phyloP scores from a whole-genome alignment of 2,888 invertebrate species.

The Odontothrips loti region DNA sequence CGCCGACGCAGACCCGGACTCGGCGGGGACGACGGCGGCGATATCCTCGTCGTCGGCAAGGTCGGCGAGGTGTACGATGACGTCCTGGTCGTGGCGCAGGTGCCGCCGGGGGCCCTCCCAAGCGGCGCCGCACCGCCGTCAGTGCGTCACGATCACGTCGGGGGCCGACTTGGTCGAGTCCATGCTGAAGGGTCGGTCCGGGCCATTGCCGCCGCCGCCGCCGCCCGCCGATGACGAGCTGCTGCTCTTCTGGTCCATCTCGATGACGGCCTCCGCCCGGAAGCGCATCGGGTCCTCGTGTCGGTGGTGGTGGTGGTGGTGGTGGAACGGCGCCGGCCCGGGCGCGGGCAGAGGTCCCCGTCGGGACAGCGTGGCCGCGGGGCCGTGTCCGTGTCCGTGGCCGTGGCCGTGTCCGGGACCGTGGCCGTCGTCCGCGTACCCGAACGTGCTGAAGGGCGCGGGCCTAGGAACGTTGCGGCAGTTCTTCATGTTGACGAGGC shows the following conservation, averaged over 20 bases:
- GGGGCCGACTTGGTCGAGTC: slow-evolving; percentile 86
- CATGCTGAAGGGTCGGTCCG: slow-evolving; percentile 44
- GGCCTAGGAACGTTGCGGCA: slow-evolving; percentile 34
- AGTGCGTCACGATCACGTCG: slow-evolving; percentile 82
- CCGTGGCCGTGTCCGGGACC: slow-evolving; percentile 35
- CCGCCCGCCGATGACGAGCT: slow-evolving; percentile 35
- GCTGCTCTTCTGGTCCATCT: slow-evolving; percentile 49
- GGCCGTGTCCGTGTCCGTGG: slow-evolving; percentile 33
- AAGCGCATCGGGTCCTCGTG: slow-evolving; percentile 45
- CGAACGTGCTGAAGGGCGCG: slow-evolving; percentile 54
- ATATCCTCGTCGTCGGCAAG: neutral
- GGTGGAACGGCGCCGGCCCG: slow-evolving; percentile 33
- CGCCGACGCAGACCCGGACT: neutral
- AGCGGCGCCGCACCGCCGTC: slow-evolving; percentile 52
- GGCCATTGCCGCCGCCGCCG: slow-evolving; percentile 28
- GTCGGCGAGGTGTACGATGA: neutral
- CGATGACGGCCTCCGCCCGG: slow-evolving; percentile 59
- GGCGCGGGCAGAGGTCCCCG: slow-evolving; percentile 27
- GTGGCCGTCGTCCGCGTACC: slow-evolving; percentile 44
- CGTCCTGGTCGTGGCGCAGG: slow-evolving; percentile 3
- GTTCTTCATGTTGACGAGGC: slow-evolving; percentile 30
- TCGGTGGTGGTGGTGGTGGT: slow-evolving; percentile 38
- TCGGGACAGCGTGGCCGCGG: slow-evolving; percentile 29
- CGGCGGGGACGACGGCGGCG: slow-evolving; percentile 6
- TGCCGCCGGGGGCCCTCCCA: slow-evolving; percentile 33